Percentiles rank a stretch among this genome's conserved stretches.
Conservation (phyloP, 1,140 invertebrate genomes). For the Leguminivora glycinivorella region DNA sequence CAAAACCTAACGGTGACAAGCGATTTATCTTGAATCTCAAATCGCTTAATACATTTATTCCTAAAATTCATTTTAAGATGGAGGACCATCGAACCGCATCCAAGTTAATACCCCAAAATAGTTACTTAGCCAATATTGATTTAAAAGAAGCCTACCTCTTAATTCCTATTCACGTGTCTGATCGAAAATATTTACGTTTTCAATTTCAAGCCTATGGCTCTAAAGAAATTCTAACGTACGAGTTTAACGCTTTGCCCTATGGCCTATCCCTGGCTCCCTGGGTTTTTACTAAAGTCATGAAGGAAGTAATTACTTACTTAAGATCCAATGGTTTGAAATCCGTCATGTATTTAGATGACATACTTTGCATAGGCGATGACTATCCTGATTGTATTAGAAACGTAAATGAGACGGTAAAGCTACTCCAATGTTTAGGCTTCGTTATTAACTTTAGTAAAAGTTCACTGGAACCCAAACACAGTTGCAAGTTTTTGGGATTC, state of each 20-base stretch:
- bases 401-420: slow-evolving; percentile 24
- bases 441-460: slow-evolving; percentile 36
- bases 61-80: slow-evolving; percentile 37
- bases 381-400: slow-evolving; percentile 30
- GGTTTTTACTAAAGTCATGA: slow-evolving; percentile 39
- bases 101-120: slow-evolving; percentile 33
- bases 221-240: slow-evolving; percentile 5
- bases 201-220: slow-evolving; percentile 26
- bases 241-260: slow-evolving; percentile 33
- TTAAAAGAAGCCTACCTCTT: slow-evolving; percentile 42
- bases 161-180: slow-evolving; percentile 29
- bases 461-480: background rate
- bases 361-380: slow-evolving; percentile 34
- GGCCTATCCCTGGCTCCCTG: slow-evolving; percentile 36
- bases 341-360: slow-evolving; percentile 37
- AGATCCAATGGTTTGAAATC: slow-evolving; percentile 30
- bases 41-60: slow-evolving; percentile 32
- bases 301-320: slow-evolving; percentile 31
- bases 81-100: slow-evolving; percentile 36
- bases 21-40: slow-evolving; percentile 35
- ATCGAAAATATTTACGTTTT: slow-evolving; percentile 37
- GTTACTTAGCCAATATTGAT: slow-evolving; percentile 37
- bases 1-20: slow-evolving; percentile 30
- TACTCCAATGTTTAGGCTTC: slow-evolving; percentile 35
- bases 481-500: slow-evolving; percentile 34